phyloP scores from a whole-genome alignment of 2,797 vertebrate species.

The Micrastur ruficollis region DNA sequence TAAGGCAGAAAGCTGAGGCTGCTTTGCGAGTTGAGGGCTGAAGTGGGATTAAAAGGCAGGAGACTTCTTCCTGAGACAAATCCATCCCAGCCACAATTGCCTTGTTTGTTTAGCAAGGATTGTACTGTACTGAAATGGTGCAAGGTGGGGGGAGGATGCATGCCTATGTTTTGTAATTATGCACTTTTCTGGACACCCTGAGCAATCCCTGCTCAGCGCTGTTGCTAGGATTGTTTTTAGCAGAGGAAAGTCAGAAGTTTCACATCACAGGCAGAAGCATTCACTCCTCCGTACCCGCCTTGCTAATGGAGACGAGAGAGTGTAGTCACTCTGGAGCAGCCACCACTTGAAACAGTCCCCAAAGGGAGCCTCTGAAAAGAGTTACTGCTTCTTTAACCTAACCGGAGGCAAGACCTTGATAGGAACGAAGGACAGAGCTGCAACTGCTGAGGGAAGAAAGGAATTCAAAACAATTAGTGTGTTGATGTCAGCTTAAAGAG shows the following conservation, averaged over 20 bases:
- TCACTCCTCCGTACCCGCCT: neutral
- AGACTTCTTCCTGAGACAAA: neutral
- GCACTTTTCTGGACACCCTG: neutral
- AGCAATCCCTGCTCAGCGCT: neutral
- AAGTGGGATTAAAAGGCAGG: neutral
- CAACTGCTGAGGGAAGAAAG: constrained; percentile 46
- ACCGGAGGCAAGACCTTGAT: constrained; percentile 57
- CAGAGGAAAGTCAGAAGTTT: neutral
- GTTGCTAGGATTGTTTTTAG: neutral
- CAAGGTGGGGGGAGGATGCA: neutral
- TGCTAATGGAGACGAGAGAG: neutral
- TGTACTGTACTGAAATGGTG: neutral
- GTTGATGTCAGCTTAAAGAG: constrained; percentile 72
- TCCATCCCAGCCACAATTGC: neutral
- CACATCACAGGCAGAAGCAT: neutral
- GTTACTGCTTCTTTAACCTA: constrained; percentile 53
- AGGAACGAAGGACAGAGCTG: constrained; percentile 59
- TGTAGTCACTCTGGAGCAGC: neutral
- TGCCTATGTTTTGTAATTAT: rapidly evolving
- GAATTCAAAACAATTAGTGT: constrained; percentile 70
- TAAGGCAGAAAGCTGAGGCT: neutral
- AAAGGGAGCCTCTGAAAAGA: constrained; percentile 30
- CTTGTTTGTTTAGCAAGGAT: neutral
- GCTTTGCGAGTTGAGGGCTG: neutral
- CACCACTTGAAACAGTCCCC: neutral